phyloP scores from a whole-genome alignment of 2,113 vertebrate species.

The Rhinichthys klamathensis region DNA sequence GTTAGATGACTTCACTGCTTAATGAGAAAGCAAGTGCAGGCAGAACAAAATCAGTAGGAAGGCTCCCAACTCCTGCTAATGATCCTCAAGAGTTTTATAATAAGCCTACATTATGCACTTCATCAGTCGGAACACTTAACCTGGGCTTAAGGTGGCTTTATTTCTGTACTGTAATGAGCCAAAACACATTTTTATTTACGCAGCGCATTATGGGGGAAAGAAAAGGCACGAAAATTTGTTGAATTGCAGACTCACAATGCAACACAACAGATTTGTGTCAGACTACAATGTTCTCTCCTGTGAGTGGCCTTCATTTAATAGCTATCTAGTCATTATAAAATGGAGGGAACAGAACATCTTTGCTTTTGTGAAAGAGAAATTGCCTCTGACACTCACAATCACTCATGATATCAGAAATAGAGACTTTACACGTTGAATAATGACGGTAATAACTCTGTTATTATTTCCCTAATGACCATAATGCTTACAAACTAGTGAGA shows the following conservation, averaged over 20 bases:
- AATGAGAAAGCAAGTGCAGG: conserved; percentile 39
- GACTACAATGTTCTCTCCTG: conserved; percentile 19
- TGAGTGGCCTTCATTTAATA: conserved; percentile 20
- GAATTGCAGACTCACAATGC: neutral
- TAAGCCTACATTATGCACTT: conserved; percentile 31
- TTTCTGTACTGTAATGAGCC: conserved; percentile 19
- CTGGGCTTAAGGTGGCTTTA: conserved; percentile 38
- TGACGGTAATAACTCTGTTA: conserved; percentile 16
- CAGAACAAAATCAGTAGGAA: conserved; percentile 49
- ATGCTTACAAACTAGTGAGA: neutral
- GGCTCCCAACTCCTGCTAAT: conserved; percentile 32
- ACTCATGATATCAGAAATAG: neutral
- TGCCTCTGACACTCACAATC: conserved; percentile 9
- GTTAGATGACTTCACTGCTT: conserved; percentile 25
- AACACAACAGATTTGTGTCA: conserved; percentile 18
- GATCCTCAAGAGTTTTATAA: conserved; percentile 31
- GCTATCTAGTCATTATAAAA: conserved; percentile 25
- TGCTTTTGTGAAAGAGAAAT: neutral
- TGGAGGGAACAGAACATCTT: neutral
- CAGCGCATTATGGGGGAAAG: neutral
- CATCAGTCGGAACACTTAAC: conserved; percentile 34
- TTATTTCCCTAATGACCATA: neutral
- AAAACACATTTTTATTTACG: neutral
- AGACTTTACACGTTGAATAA: neutral
- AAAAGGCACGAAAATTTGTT: neutral